Base-by-base conservation (phyloP, 2,888 invertebrate genomes). In the Crocallis elinguaria region DNA sequence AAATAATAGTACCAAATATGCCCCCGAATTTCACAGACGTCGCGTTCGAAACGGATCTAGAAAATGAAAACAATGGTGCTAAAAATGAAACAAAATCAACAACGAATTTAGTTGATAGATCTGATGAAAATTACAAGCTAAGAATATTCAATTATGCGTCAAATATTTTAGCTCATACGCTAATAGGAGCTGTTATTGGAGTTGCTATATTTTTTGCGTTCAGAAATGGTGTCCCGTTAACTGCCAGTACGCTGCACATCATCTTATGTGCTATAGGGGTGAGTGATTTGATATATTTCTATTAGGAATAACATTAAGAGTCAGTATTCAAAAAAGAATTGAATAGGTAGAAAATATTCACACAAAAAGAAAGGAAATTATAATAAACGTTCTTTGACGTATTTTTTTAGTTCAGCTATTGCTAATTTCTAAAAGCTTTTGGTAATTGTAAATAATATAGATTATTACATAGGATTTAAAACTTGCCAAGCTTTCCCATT, bases 231-330 rank as follows among this genome's bases (percentile, higher is more conserved):
- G 8, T 73, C 5, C 83, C 84, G 0, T 13, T 82, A 3, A 65
- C 67, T 41, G 56, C 75, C 0, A 84, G 81, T 5, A 57, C 65
- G 14, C 49, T 74, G 32, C 88, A 89, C 54, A 74, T 88, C 16
- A 53, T 82, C 3, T 60, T 88, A 37, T 88, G 88, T 65, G 85
- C 87, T 9, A 50, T 84, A 42, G 89, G 90, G 71, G 90, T 90
- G 62, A 86, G 89, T 81, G 6, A n/a, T 5, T 23, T 23, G 7
- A 23, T 23, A n/a, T n/a, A n/a, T n/a, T n/a, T n/a, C n/a, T 23
- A 1, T 23, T 2, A 23, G 8, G 3, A 19, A 4, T 19, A 19
- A 19, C 19, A 19, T 19, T 19, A n/a, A n/a, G n/a, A n/a, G n/a
- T n/a, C n/a, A n/a, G n/a, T n/a, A n/a, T n/a, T n/a, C n/a, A n/a